Percentiles rank a stretch among this genome's conserved stretches.
phyloP scores from a whole-genome alignment of 2,888 invertebrate genomes.

The Hirudinaria manillensis region DNA sequence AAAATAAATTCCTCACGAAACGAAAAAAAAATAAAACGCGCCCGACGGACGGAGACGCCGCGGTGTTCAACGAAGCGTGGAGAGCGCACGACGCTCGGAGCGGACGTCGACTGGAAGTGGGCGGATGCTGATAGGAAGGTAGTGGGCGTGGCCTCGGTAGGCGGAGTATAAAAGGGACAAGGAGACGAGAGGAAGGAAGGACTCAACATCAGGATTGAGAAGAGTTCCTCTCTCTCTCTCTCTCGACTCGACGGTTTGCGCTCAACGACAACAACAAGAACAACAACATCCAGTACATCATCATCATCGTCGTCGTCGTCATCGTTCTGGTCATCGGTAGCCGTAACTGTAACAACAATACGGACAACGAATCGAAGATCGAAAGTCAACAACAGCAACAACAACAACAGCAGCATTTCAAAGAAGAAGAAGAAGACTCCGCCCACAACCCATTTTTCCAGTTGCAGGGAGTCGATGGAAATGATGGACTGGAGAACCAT shows the following conservation, averaged over 20 bases:
- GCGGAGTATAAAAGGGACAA: constrained; percentile 7
- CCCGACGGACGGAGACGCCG: too few relatives aligned
- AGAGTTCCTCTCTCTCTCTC: neutral
- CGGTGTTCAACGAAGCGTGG: neutral
- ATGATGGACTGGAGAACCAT: constrained; percentile 32
- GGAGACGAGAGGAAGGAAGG: constrained; percentile 13
- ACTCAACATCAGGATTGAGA: neutral
- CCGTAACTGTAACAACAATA: neutral
- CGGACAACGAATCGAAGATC: neutral
- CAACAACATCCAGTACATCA: too few relatives aligned
- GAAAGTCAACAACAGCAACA: neutral
- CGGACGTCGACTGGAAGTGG: constrained; percentile 26
- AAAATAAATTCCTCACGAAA: too few relatives aligned
- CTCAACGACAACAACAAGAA: neutral
- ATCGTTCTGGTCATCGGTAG: neutral
- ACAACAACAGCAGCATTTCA: too few relatives aligned
- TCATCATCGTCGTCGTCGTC: neutral
- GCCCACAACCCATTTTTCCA: too few relatives aligned
- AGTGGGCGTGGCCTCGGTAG: constrained; percentile 4
- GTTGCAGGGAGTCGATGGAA: neutral
- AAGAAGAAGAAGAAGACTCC: too few relatives aligned
- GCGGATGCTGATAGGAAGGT: neutral
- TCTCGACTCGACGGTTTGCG: neutral
- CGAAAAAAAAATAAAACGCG: neutral
- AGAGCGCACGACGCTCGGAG: constrained; percentile 8